Evolutionary conservation across 2,113 vertebrate species (phyloP).

Genomic region (Myiagra hebetior): DNA sequence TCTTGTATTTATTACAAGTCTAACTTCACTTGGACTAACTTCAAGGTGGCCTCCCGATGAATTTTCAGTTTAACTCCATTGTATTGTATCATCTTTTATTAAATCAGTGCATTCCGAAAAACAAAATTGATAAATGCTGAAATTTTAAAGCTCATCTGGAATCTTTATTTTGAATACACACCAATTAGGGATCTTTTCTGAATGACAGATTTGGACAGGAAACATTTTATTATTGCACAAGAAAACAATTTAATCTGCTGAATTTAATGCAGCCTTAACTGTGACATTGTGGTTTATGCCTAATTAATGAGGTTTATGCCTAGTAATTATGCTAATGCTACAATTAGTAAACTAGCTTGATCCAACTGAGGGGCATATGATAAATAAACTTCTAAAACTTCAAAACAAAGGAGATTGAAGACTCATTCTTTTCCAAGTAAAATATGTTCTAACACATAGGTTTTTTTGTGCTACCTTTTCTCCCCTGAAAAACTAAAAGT

Average conservation of each 20-base stretch:
- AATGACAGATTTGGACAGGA: background rate
- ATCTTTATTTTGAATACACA: background rate
- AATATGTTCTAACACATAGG: background rate
- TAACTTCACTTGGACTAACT: background rate
- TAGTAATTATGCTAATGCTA: constrained; percentile 21
- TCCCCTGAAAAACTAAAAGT: background rate
- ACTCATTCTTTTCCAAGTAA: background rate
- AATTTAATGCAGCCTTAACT: background rate
- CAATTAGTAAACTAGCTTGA: background rate
- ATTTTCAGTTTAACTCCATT: background rate
- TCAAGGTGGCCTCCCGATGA: background rate
- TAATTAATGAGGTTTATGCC: constrained; percentile 25
- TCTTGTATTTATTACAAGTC: background rate
- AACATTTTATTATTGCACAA: background rate
- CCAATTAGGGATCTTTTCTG: background rate
- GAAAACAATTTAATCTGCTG: background rate
- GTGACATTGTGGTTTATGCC: background rate
- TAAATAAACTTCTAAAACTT: background rate
- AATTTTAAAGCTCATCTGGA: background rate
- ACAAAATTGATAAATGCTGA: background rate
- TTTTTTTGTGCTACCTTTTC: background rate
- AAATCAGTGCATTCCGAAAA: background rate
- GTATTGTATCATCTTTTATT: background rate
- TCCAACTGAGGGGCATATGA: background rate
- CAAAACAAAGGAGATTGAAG: background rate